Conservation (phyloP, 2,888 invertebrate species). For the Pristionchus japonicus region DNA sequence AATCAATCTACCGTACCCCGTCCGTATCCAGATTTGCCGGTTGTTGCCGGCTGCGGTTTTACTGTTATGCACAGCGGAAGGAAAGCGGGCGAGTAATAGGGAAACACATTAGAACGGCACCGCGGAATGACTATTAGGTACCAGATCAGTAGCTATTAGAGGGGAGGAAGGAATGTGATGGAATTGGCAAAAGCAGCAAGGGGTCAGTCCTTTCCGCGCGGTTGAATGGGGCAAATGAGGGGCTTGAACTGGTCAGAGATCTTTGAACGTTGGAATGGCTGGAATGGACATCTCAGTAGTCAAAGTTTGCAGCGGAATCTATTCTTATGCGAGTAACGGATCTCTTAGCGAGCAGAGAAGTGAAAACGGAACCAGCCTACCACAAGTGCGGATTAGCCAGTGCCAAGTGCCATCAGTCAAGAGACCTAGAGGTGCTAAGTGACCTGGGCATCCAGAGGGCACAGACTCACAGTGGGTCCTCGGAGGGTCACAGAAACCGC, state of each 20-base stretch:
- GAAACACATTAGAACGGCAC: slow-evolving; percentile 22
- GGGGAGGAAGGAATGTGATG: neutral
- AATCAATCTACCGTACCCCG: neutral
- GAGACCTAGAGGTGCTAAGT: neutral
- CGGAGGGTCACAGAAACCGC: neutral
- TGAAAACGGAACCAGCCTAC: neutral
- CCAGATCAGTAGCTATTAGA: slow-evolving; percentile 33
- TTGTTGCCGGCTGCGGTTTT: neutral
- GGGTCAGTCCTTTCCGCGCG: neutral
- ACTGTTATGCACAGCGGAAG: neutral
- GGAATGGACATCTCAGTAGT: no score
- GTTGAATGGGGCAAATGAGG: neutral
- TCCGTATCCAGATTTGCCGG: neutral
- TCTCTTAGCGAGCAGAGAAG: no score
- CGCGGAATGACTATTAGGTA: slow-evolving; percentile 29
- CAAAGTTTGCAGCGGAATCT: no score
- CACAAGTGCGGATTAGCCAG: no score
- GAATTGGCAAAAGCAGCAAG: neutral
- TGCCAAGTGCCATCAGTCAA: neutral
- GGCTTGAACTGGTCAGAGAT: neutral
- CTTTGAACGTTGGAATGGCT: no score
- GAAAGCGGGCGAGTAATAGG: neutral
- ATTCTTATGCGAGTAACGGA: no score
- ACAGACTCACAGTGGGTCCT: neutral
- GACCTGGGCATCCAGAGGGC: neutral